phyloP scores from a whole-genome alignment of 2,888 invertebrate genomes.

The Caenorhabditis plicata region DNA sequence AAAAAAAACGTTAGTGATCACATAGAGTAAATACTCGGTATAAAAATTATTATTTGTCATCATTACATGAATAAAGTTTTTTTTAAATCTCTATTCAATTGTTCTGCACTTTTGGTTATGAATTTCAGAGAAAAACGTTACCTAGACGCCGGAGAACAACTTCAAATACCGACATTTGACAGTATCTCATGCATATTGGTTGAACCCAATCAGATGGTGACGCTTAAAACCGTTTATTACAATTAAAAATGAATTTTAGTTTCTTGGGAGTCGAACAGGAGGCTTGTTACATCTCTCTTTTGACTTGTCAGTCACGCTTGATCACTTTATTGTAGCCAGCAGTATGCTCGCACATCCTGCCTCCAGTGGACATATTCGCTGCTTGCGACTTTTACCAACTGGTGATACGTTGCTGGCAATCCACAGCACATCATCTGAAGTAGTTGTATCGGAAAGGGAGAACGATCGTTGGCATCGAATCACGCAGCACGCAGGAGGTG shows the following conservation, averaged over 20 bases:
- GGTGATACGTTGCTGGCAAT: slow-evolving; percentile 35
- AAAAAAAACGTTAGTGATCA: too few species aligned
- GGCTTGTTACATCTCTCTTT: slow-evolving; percentile 42
- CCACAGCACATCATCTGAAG: slow-evolving; percentile 32
- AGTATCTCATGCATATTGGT: slow-evolving; percentile 35
- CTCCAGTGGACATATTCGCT: slow-evolving; percentile 29
- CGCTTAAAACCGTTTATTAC: too few species aligned
- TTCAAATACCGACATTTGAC: slow-evolving; percentile 37
- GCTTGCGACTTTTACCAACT: slow-evolving; percentile 33
- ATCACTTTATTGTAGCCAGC: slow-evolving; percentile 37
- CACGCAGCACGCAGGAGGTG: slow-evolving; percentile 36
- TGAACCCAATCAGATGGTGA: slow-evolving; percentile 39
- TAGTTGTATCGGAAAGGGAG: slow-evolving; percentile 42
- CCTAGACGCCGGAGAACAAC: slow-evolving; percentile 38
- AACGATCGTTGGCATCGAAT: slow-evolving; percentile 46
- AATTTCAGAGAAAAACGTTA: slow-evolving; percentile 47
- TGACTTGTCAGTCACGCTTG: slow-evolving; percentile 30
- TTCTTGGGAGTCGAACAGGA: slow-evolving; percentile 40
- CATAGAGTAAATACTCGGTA: too few species aligned
- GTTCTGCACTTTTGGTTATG: neutral
- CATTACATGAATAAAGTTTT: too few species aligned
- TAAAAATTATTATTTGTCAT: too few species aligned
- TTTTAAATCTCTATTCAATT: too few species aligned
- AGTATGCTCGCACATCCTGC: slow-evolving; percentile 34
- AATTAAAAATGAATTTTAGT: slow-evolving; percentile 6